These are phyloP conservation scores for Oppia nitens DNA, from an alignment of 1,140 invertebrate species.

Conservation along the genomic window DNA sequence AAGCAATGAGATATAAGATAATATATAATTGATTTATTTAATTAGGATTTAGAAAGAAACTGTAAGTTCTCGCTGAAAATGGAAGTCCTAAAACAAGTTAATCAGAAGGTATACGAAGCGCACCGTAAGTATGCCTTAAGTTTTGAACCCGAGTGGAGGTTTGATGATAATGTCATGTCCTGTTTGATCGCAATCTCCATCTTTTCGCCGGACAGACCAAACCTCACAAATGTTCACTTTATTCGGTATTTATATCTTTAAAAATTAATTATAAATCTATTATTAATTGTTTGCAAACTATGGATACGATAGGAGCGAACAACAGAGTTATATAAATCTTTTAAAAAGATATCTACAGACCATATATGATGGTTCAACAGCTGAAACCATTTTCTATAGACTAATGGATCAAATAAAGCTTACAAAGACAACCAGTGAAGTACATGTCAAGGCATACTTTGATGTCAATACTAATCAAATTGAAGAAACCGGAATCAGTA, in stretches of 20 bases:
- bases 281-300: constrained; percentile 46
- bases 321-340: constrained; percentile 77
- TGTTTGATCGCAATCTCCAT: constrained; percentile 73
- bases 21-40: background rate
- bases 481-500: constrained; percentile 43
- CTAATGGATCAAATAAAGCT: constrained; percentile 72
- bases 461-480: constrained; percentile 64
- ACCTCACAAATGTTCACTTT: constrained; percentile 60
- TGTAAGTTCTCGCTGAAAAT: constrained; percentile 41
- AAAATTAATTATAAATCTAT: constrained; percentile 54
- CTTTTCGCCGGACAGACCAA: constrained; percentile 61
- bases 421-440: constrained; percentile 62
- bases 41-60: constrained; percentile 7
- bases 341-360: constrained; percentile 67
- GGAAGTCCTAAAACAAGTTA: constrained; percentile 66
- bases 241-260: constrained; percentile 65
- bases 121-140: constrained; percentile 60
- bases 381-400: constrained; percentile 46
- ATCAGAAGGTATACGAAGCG: constrained; percentile 65
- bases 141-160: constrained; percentile 56
- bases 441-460: constrained; percentile 66
- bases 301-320: constrained; percentile 44
- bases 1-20: background rate
- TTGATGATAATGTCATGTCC: constrained; percentile 70
- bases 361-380: constrained; percentile 44